Base-by-base conservation (phyloP, 2,113 vertebrate species). In the Tinamus guttatus region DNA sequence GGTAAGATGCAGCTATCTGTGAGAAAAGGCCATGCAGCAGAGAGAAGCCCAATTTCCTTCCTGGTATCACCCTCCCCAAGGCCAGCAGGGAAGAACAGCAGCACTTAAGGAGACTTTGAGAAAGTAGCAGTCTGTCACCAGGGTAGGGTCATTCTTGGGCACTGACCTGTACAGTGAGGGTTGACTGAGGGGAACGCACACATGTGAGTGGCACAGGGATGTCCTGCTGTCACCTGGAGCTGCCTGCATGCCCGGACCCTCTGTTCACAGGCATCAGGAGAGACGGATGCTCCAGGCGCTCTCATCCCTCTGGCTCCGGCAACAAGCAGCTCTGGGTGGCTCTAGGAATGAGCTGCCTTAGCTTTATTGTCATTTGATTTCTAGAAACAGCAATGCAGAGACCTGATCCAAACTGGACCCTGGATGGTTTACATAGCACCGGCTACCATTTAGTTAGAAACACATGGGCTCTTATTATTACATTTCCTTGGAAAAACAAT, bases 371-470 rank as follows among this genome's bases (percentile, higher is more conserved):
- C 70, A 56, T 38, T 70, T 86, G 74, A 96, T 74, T 92, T 83
- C 77, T 81, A 90, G 77, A 86, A 90, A 78, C 52, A 81, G 63
- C 68, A 78, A 4, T 0, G 1, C 51, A 86, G 76, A 51, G 59
- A 85, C 86, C 54, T 47, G 40, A 87, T 93, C 88, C 80, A 94
- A 90, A 86, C 69, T 59, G 45, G 88, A 93, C 79, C 58, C 47
- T 2, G 1, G 10, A 9, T 11, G 89, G 91, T 94, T 93, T 92
- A 87, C 11, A 32, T 70, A 90, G 82, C 40, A 81, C 63, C 51
- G 45, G 45, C 93, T 94, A 86, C 78, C 85, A 67, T 80, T 90
- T 95, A 93, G 84, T 94, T 91, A 91, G 79, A 93, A 95, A 96
- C 87, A 96, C 59, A 82, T 85, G 90, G 54, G 58, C 40, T 88